Conservation (phyloP, 2,888 invertebrate genomes). For the Andrena trimmerana region DNA sequence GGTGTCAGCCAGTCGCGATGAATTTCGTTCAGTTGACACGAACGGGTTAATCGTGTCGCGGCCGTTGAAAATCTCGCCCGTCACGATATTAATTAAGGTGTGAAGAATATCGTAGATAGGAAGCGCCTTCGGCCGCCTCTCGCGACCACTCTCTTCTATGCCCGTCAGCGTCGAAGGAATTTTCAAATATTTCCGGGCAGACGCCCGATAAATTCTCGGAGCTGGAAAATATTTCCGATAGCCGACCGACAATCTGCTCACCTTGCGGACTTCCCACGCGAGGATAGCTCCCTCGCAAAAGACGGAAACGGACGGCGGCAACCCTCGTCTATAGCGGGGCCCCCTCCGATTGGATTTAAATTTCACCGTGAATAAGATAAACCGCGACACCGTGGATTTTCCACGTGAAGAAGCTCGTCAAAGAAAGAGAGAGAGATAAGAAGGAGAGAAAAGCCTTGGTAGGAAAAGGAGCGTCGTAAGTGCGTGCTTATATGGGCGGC, state of each 20-base stretch:
- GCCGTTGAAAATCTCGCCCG: slow-evolving; percentile 52
- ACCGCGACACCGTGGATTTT: slow-evolving; percentile 55
- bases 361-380: slow-evolving; percentile 72
- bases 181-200: slow-evolving; percentile 81
- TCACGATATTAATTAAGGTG: slow-evolving; percentile 71
- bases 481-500: slow-evolving; percentile 38
- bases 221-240: slow-evolving; percentile 82
- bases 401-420: not conserved
- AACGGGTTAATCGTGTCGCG: slow-evolving; percentile 22
- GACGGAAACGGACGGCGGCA: slow-evolving; percentile 20
- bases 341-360: slow-evolving; percentile 67
- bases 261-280: slow-evolving; percentile 71
- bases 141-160: slow-evolving; percentile 43
- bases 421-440: slow-evolving; percentile 4
- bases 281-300: slow-evolving; percentile 42
- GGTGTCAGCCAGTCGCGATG: too few relatives aligned
- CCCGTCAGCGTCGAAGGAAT: slow-evolving; percentile 76
- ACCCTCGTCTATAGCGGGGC: slow-evolving; percentile 3
- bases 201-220: slow-evolving; percentile 81
- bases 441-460: not conserved
- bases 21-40: too few relatives aligned
- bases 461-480: slow-evolving; percentile 15
- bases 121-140: slow-evolving; percentile 34
- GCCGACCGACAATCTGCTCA: slow-evolving; percentile 74
- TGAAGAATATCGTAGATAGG: slow-evolving; percentile 71